A percentile compares a stretch with the other conserved stretches of the same genome.
phyloP scores from a whole-genome alignment of 37 sponge, comb jelly and placozoan genomes.

The Bolinopsis microptera region DNA sequence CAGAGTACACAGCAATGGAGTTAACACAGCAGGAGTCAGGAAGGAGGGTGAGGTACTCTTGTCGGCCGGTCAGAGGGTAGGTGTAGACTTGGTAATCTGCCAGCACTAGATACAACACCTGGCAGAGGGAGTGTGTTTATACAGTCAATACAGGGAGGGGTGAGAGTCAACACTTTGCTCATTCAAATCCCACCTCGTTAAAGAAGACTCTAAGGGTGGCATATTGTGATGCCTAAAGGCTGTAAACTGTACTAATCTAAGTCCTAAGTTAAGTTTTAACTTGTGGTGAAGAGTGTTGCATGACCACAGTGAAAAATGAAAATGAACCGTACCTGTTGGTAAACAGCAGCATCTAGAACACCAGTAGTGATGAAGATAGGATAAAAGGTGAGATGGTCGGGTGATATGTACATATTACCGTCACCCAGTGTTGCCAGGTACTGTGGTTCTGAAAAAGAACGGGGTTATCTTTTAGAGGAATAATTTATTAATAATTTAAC shows the following conservation, averaged over 20 bases:
- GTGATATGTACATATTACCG: conserved; percentile 16
- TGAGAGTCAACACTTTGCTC: background rate
- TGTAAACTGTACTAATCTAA: too few relatives aligned
- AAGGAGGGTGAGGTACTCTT: background rate
- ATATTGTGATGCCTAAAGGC: too few relatives aligned
- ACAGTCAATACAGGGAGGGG: background rate
- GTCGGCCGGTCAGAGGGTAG: background rate
- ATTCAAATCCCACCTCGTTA: background rate
- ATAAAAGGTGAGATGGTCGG: background rate
- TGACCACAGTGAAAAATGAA: too few relatives aligned
- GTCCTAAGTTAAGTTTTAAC: too few relatives aligned
- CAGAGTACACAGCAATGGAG: background rate
- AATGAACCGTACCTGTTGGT: background rate
- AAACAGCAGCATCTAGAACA: conserved; percentile 30
- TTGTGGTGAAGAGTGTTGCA: too few relatives aligned
- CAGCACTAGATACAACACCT: conserved; percentile 35
- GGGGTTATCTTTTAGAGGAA: background rate
- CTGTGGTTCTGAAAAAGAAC: conserved; percentile 30
- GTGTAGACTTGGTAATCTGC: conserved; percentile 54
- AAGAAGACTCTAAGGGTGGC: too few relatives aligned
- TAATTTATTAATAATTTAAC: background rate
- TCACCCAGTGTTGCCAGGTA: conserved; percentile 24
- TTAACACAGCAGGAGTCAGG: conserved; percentile 61
- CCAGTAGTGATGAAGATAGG: conserved; percentile 10
- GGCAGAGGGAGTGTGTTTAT: background rate